These are phyloP conservation scores for Drymodes brunneopygia DNA, from an alignment of 2,113 vertebrate genomes.

Conservation along the genomic window DNA sequence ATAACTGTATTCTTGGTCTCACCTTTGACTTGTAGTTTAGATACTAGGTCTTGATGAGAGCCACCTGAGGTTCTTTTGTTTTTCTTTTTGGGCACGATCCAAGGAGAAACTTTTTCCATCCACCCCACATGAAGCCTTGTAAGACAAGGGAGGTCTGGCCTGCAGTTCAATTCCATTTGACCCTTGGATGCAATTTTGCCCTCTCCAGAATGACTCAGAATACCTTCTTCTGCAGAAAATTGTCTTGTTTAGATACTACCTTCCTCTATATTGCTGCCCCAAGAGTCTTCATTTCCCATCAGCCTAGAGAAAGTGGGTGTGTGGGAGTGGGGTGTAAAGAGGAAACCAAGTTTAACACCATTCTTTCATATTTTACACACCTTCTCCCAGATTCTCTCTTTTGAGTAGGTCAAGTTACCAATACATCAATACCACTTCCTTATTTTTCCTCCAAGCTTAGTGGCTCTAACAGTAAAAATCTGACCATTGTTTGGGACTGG, in stretches of 20 bases:
- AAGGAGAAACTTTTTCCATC: neutral
- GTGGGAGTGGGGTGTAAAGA: neutral
- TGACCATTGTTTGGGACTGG: neutral
- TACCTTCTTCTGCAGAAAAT: neutral
- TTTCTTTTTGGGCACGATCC: neutral
- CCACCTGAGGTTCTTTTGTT: neutral
- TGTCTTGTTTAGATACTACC: neutral
- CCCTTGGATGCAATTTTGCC: neutral
- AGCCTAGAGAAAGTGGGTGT: neutral
- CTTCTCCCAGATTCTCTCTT: neutral
- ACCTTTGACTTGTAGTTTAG: neutral
- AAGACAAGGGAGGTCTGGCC: neutral
- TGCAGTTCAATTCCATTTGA: neutral
- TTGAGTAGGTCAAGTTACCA: neutral
- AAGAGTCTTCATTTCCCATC: neutral
- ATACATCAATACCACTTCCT: neutral
- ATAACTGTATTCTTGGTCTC: neutral
- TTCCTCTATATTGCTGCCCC: neutral
- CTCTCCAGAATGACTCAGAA: neutral
- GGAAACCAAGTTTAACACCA: neutral
- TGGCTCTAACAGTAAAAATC: neutral
- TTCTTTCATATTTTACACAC: neutral
- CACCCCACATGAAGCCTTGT: neutral
- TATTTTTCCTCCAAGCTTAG: neutral
- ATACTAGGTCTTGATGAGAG: neutral